These are phyloP conservation scores for Pseudanteris insignis DNA, from an alignment of 2,888 invertebrate species.

Conservation along the genomic window DNA sequence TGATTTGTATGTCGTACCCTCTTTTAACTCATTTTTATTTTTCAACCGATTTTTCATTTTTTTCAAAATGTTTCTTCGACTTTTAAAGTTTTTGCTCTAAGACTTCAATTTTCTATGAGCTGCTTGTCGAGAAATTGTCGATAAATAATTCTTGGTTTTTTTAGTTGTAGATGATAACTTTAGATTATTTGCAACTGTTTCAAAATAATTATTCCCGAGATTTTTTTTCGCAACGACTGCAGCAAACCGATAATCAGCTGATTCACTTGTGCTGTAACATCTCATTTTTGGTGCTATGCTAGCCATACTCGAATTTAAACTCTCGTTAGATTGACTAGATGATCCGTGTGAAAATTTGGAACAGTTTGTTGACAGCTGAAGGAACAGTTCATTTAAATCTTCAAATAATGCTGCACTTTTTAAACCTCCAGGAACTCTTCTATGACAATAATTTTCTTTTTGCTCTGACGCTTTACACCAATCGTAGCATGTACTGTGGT, in stretches of 20 bases:
- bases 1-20: slow-evolving; percentile 27
- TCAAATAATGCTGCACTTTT: slow-evolving; percentile 2
- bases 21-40: slow-evolving; percentile 21
- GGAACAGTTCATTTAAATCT: slow-evolving; percentile 6
- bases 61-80: slow-evolving; percentile 15
- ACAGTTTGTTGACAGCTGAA: slow-evolving; percentile 6
- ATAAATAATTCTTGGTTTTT: slow-evolving; percentile 8
- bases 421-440: slow-evolving; percentile 16
- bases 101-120: slow-evolving; percentile 18
- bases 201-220: no score
- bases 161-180: slow-evolving; percentile 1
- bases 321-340: slow-evolving; percentile 22
- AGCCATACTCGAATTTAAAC: slow-evolving; percentile 11
- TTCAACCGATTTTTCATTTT: slow-evolving; percentile 16
- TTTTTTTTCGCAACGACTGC: slow-evolving; percentile 20
- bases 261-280: slow-evolving; percentile 23
- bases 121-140: not conserved
- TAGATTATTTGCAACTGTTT: not conserved
- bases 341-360: slow-evolving; percentile 19
- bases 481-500: slow-evolving; percentile 9
- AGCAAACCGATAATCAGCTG: slow-evolving; percentile 12
- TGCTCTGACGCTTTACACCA: no score
- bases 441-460: slow-evolving; percentile 14
- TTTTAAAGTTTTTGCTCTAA: slow-evolving; percentile 19
- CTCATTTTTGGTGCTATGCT: slow-evolving; percentile 15